Evolutionary conservation across 2,797 vertebrate species (phyloP).

Genomic region (Allenopithecus nigroviridis): DNA sequence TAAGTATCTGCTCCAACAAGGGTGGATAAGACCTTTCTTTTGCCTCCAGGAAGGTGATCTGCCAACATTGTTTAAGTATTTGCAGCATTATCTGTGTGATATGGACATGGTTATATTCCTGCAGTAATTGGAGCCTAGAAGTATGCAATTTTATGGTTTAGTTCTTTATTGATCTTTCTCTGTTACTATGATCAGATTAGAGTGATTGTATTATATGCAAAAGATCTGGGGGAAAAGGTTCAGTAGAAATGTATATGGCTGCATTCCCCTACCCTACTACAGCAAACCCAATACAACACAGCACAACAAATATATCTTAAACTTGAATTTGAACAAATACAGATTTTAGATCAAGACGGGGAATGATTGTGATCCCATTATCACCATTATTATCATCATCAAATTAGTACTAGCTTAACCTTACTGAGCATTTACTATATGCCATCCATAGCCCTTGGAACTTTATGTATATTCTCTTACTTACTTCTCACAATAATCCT

Average conservation of each 20-base stretch:
- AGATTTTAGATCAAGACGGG: background rate
- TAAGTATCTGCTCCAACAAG: background rate
- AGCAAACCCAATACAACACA: background rate
- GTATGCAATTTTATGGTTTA: background rate
- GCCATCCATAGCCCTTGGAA: background rate
- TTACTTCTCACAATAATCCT: background rate
- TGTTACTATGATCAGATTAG: constrained; percentile 22
- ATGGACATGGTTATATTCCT: background rate
- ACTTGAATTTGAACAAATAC: background rate
- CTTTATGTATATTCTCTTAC: background rate
- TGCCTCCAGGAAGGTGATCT: background rate
- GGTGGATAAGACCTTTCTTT: background rate
- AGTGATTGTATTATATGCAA: background rate
- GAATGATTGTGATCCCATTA: background rate
- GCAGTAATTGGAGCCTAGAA: background rate
- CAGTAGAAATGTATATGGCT: background rate
- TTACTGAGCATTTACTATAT: background rate
- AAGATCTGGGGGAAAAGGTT: background rate
- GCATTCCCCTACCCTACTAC: background rate
- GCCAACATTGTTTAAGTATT: background rate
- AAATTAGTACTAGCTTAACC: background rate
- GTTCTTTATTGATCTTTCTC: constrained; percentile 1
- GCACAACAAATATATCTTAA: background rate
- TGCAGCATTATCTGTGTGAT: background rate
- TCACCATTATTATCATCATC: background rate